Base-by-base conservation (phyloP, 2,113 vertebrate genomes). In the Struthio camelus region DNA sequence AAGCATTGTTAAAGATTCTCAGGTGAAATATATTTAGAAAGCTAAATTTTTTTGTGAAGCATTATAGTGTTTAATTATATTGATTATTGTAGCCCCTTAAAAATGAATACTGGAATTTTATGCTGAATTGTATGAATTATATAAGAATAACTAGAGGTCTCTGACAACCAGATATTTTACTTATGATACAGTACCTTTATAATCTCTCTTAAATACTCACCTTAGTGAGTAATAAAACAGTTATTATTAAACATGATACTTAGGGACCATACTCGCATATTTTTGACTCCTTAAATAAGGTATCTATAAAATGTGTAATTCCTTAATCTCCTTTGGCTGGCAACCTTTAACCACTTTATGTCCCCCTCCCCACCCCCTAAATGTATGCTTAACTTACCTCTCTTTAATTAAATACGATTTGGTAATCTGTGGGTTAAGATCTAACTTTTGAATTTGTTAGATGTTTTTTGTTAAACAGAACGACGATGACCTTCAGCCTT, bases 1-100 rank as follows among this genome's bases (percentile, higher is more conserved):
- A 5, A 99, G 99, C 97, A 99, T 99, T 53, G 96, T 99, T 98
- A 99, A 99, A 97, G 99, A 99, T 95, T 99, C 99, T 62, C 99
- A 99, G 98, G 99, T 99, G 94, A 96, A 80, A 90, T 71, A n/a
- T 20, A 70, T 71, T 11, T 73, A 42, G 42, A 79, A 90, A 80
- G 72, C 19, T 13, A 0, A 5, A 24, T 24, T 67, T 70, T 85
- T 32, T n/a, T 8, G 6, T 48, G 1, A 72, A 85, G 9, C 73
- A 11, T 54, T 83, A 0, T n/a, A 77, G 24, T 59, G 36, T 54
- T 42, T 77, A 10, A 66, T 80, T 75, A 44, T 32, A 11, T 79
- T 72, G 42, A 38, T 92, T 48, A 22, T 20, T 66, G 11, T 19
- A 78, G 25, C 54, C 54, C 54, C 8, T 20, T 85, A 9, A 53